These are phyloP conservation scores for Neoseiulus cucumeris DNA, from an alignment of 1,140 invertebrate species.

Conservation along the genomic window DNA sequence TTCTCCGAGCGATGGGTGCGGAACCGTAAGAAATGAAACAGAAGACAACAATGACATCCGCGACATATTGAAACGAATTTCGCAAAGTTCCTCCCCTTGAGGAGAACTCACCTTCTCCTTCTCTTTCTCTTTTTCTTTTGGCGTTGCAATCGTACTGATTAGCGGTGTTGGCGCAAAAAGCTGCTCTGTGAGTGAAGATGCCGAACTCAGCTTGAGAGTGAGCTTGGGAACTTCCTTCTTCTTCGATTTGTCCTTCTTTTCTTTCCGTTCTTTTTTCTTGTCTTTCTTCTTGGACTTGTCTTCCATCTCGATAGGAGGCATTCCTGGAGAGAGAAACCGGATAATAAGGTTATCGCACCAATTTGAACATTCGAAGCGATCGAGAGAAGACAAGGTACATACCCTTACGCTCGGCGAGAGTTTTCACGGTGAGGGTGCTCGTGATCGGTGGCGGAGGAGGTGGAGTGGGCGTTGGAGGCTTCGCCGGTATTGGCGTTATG, in stretches of 20 bases:
- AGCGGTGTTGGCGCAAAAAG: constrained; percentile 4
- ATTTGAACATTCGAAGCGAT: no score
- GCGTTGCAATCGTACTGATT: no score
- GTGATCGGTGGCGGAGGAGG: background rate
- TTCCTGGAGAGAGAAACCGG: background rate
- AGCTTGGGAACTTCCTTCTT: constrained; percentile 10
- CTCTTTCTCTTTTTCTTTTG: no score
- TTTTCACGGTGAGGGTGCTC: background rate
- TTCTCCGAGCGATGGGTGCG: no score
- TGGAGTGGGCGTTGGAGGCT: background rate
- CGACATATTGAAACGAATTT: no score
- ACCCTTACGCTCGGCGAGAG: constrained; percentile 10
- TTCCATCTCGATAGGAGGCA: background rate
- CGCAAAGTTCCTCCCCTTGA: no score
- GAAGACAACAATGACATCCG: no score
- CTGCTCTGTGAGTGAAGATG: constrained; percentile 1
- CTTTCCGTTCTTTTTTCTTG: background rate
- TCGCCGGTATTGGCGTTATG: background rate
- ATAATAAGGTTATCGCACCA: background rate
- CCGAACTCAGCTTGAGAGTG: constrained; percentile 10
- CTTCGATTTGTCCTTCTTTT: background rate
- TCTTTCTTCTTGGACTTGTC: background rate
- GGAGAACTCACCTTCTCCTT: no score
- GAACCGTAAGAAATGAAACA: no score
- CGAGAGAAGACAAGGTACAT: background rate